Evolutionary conservation across 1,140 invertebrate species (phyloP), one percentile per base, ranked within the genome.

Genomic region (Magallana angulata): DNA sequence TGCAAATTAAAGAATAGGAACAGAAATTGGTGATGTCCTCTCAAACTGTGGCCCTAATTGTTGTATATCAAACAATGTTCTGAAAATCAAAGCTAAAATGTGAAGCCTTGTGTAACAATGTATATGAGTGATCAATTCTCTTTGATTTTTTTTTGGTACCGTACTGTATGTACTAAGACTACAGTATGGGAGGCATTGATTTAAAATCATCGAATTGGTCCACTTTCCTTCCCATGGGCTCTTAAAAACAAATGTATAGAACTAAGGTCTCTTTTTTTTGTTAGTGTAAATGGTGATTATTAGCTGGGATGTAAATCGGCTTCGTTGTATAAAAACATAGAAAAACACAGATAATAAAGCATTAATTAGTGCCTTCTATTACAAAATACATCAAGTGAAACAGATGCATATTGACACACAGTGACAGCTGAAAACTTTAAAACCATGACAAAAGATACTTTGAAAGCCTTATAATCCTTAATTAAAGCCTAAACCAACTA

Each of bases 161-260:
- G 9, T 24, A 30, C 24, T 76, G 36, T 76, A 76, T 7, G 68
- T 48, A 30, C 68, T 76, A 30, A 76, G 36, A 18, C 64, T 18
- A 24, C 18, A 24, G 18, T 76, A 30, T 30, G 60, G n/a, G 5
- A 62, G 60, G 14, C 14, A 76, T 76, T 9, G 68, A 76, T 76
- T 76, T 24, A 18, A 12, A 76, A 76, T 36, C 11, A 76, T 76
- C 36, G 68, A 76, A 76, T 36, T 76, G 68, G 68, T 76, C 68
- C 68, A 76, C 68, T 30, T 76, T 76, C 11, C 9, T 76, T 30
- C 68, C 12, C 24, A 48, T 48, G 36, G 2, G 36, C 36, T 48
- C 36, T 48, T 48, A 48, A 48, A 48, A 48, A 48, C 36, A 48
- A 76, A 76, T 30, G 36, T 76, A 24, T 76, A 76, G 68, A 76